Base-by-base conservation (phyloP, 2,113 vertebrate species). In the Zeus faber region DNA sequence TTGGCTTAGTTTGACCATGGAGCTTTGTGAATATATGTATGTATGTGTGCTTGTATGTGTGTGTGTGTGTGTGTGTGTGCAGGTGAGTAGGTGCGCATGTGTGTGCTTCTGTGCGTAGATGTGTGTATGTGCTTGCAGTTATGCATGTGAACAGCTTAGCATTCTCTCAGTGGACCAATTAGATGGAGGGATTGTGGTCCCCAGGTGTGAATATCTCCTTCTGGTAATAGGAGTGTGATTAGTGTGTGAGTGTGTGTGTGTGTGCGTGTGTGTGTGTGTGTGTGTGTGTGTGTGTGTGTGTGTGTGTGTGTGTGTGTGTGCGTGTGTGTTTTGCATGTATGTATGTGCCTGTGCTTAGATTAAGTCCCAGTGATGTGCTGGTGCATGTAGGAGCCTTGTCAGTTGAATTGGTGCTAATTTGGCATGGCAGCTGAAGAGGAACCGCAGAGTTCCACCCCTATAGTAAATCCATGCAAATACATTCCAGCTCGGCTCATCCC, bases 151-250 rank as follows among this genome's bases (percentile, higher is more conserved):
- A 72, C 59, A 80, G 72, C 81, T 84, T 78, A 61, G 69, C 49
- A 33, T 85, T 58, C 74, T 89, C 86, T 79, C 85, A 58, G 47
- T 27, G 65, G 82, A 64, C 84, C 84, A 89, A 86, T 92, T 91
- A 92, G 65, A 72, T 66, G 62, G 58, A 59, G 37, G 48, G 29
- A 71, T 67, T 78, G 48, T 60, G 71, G 77, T 80, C 74, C 74
- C 74, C 81, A 88, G 85, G 77, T 84, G 81, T 69, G 75, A 65
- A 48, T 48, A 65, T 45, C 66, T 71, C 72, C 72, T 73, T 53
- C 53, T 72, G 70, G 75, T 75, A 81, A 87, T 82, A 75, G 81
- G 64, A 74, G 58, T 72, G 76, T 71, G 79, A 75, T 81, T 83
- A 62, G 79, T 67, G 51, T 29, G 27, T 69, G 54, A 63, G 13